Evolutionary conservation across 2,888 invertebrate species (phyloP).

Genomic region (Drosophila multiciliata): DNA sequence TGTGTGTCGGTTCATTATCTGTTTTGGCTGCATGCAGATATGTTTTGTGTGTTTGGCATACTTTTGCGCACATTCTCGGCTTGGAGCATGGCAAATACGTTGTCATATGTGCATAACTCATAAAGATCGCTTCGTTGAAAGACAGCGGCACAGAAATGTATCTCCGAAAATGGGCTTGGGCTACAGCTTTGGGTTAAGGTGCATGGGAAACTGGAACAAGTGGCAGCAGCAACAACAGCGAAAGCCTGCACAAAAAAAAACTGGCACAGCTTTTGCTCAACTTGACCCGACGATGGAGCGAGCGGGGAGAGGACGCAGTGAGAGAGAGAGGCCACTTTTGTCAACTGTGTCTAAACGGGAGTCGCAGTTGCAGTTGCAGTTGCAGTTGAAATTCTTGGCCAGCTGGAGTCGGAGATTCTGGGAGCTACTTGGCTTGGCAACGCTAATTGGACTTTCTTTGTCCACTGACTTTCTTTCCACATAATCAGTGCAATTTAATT

Average conservation of each 20-base stretch:
- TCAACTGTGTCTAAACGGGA: conserved; percentile 56
- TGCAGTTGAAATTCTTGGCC: conserved; percentile 35
- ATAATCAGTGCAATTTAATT: conserved; percentile 78
- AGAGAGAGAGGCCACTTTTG: conserved; percentile 49
- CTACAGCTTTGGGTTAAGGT: conserved; percentile 70
- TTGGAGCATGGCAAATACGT: conserved; percentile 41
- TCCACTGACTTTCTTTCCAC: conserved; percentile 56
- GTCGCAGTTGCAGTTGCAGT: conserved; percentile 21
- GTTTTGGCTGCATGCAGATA: conserved; percentile 32
- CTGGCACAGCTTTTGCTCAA: conserved; percentile 74
- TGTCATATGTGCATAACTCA: conserved; percentile 77
- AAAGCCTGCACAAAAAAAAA: conserved; percentile 48
- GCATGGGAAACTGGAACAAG: conserved; percentile 80
- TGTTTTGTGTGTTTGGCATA: conserved; percentile 59
- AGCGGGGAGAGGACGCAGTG: conserved; percentile 2
- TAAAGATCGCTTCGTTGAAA: conserved; percentile 69
- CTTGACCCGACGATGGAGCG: conserved; percentile 57
- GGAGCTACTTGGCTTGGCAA: conserved; percentile 17
- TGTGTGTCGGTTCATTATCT: conserved; percentile 59
- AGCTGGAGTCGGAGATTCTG: conserved; percentile 40
- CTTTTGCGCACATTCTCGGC: conserved; percentile 49
- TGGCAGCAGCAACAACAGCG: conserved; percentile 59
- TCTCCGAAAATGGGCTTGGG: conserved; percentile 60
- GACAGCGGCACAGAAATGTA: conserved; percentile 33
- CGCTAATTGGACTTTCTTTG: conserved; percentile 75